Evolutionary conservation across 1,140 invertebrate species (phyloP), one percentile per base, ranked within the genome.

Genomic region (Arion vulgaris): DNA sequence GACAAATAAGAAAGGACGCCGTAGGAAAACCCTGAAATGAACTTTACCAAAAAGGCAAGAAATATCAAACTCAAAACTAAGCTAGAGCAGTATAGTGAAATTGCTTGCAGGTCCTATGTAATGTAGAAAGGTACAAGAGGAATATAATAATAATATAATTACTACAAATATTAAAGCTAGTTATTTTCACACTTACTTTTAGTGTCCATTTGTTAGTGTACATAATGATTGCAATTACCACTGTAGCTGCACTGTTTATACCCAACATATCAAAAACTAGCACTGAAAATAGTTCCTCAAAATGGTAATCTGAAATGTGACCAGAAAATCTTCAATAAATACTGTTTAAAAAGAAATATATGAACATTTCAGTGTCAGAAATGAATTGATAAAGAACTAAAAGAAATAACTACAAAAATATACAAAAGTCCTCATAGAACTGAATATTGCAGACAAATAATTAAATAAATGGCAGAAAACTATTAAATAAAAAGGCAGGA

Each of bases 161-260:
- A n/a, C n/a, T n/a, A n/a, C 15, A 7, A 45, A 45, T 45, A 15
- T 45, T 7, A 45, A 45, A 45, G 5, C 15, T 15, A 11, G 53
- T n/a, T 23, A 57, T 57, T 11, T 15, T 5, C 41, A 41, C 32
- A 82, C 85, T 74, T 81, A 92, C 91, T 83, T 89, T 38, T 19
- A 90, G 75, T 26, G 89, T 81, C 84, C 86, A 88, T 34, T 87
- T 89, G 72, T 83, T 82, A 62, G 86, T 76, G 68, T 90, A 87
- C 84, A 92, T 91, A 38, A 92, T 81, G 82, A 91, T 91, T n/a
- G 92, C 92, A n/a, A 91, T 86, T 4, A 91, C 83, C 77, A 92
- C 79, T 9, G 89, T 88, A 15, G 87, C 89, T 84, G 85, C 85
- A 36, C 91, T 82, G 84, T 91, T 92, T 74, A 92, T 90, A 7